A percentile compares a stretch with the other conserved stretches of the same genome.
These are phyloP conservation scores for Labeo catla DNA, from an alignment of 2,113 vertebrate genomes.

Conservation along the genomic window DNA sequence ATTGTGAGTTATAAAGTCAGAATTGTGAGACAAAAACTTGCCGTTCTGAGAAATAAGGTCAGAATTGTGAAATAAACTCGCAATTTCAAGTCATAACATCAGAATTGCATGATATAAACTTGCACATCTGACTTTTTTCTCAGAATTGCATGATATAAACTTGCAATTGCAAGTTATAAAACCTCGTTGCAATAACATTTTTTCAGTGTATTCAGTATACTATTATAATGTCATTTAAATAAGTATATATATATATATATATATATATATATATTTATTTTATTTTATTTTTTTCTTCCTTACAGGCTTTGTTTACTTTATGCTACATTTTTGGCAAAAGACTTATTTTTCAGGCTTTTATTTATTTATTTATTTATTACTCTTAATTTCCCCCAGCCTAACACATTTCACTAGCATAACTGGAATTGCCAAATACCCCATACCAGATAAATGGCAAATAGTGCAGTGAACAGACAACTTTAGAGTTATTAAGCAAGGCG, in stretches of 20 bases:
- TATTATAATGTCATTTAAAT: background rate
- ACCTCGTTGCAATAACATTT: too few species aligned
- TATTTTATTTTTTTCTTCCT: too few species aligned
- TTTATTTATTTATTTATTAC: background rate
- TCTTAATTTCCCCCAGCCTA: background rate
- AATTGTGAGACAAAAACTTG: too few species aligned
- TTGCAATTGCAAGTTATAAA: too few species aligned
- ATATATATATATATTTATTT: too few species aligned
- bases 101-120: too few species aligned
- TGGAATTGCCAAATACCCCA: slow-evolving; percentile 6
- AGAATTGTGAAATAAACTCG: too few species aligned
- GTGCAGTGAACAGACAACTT: slow-evolving; percentile 3
- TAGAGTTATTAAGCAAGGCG: slow-evolving; percentile 25
- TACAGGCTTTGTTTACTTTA: background rate
- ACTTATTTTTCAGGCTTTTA: background rate
- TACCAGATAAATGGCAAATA: slow-evolving; percentile 12
- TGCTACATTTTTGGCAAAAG: background rate
- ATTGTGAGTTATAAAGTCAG: too few species aligned
- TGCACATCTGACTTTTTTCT: too few species aligned
- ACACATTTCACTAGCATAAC: background rate
- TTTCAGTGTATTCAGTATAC: background rate
- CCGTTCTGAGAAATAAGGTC: too few species aligned
- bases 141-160: too few species aligned
- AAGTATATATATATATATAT: background rate
- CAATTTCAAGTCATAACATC: too few species aligned